A percentile compares a stretch with the other conserved stretches of the same genome.
These are phyloP conservation scores for Drosophila ironensis DNA, from an alignment of 1,140 invertebrate genomes.

Conservation along the genomic window DNA sequence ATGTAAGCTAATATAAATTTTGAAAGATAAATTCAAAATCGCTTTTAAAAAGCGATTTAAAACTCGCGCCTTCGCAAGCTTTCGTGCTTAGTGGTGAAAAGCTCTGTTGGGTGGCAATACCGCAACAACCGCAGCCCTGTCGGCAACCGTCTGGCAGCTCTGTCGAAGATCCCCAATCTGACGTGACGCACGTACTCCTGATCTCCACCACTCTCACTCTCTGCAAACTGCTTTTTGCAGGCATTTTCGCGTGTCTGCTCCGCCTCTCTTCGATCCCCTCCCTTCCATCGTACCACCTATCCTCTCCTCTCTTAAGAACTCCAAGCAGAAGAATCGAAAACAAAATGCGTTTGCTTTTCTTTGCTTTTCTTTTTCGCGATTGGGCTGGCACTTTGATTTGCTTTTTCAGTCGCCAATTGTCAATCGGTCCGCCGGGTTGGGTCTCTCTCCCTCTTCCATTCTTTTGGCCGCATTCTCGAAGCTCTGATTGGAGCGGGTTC, in stretches of 20 bases:
- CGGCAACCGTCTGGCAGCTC: constrained; percentile 22
- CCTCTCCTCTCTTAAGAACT: too few species aligned
- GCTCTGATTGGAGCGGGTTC: constrained; percentile 66
- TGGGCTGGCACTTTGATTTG: constrained; percentile 65
- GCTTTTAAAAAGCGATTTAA: too few species aligned
- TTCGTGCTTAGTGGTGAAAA: constrained; percentile 1
- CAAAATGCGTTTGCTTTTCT: too few species aligned
- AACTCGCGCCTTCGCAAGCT: background rate
- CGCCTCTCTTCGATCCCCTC: too few species aligned
- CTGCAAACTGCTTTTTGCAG: constrained; percentile 46
- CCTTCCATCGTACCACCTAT: too few species aligned
- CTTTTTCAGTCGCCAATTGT: constrained; percentile 67
- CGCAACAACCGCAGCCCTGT: background rate
- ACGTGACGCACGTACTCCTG: constrained; percentile 54
- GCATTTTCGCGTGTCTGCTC: constrained; percentile 42
- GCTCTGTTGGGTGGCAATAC: background rate
- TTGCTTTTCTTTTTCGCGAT: too few species aligned
- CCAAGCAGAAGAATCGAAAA: too few species aligned
- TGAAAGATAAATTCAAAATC: too few species aligned
- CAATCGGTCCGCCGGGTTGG: constrained; percentile 30
- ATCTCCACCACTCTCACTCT: constrained; percentile 58
- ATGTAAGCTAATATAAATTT: too few species aligned
- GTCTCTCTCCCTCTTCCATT: too few species aligned
- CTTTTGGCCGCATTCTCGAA: too few species aligned
- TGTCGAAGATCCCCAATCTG: constrained; percentile 43